Base-by-base conservation (phyloP, 2,797 vertebrate genomes). In the Limosa lapponica region DNA sequence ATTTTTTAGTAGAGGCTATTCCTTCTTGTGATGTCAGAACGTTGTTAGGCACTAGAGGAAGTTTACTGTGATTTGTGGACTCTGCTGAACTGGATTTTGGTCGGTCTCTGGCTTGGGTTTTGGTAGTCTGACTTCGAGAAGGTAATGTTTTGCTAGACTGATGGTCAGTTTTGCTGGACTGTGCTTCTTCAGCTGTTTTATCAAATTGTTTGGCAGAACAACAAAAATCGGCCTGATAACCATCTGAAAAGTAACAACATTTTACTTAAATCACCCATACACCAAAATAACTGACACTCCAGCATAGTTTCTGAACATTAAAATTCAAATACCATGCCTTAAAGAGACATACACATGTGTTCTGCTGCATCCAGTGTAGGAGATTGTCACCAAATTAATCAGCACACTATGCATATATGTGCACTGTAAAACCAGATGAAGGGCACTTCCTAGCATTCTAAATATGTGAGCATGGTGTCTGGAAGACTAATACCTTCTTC, bases 141-240 rank as follows among this genome's bases (percentile, higher is more conserved):
- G 96, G 72, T 94, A 95, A 59, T 22, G 89, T 69, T 97, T 97
- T 98, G 87, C 91, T 91, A 77, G 86, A 55, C 25, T 97, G 95
- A n/a, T 90, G 94, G 89, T 98, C 97, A 41, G 78, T 97, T 97
- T 85, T 95, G 87, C 93, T 90, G 36, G 87, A 91, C 82, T 96
- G 97, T 43, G 96, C 96, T 96, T 98, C 97, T 85, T 98, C 97
- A 82, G 94, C 77, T 89, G 86, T 86, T 94, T 95, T 94, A 51
- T 97, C 97, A 75, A 95, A 98, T 85, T 98, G 98, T 97, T 99
- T 99, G 89, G 98, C 97, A 90, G 98, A 98, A 97, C 99, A 99
- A 96, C 99, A 99, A 98, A 99, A 99, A 72, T 99, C 99, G 8
- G 99, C 98, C 96, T 99, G 97, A 97, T 99, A 99, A 90, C 98